Evolutionary conservation across 2,113 vertebrate genomes (phyloP), one percentile per base, ranked within the genome.

Genomic region (Trichechus manatus): DNA sequence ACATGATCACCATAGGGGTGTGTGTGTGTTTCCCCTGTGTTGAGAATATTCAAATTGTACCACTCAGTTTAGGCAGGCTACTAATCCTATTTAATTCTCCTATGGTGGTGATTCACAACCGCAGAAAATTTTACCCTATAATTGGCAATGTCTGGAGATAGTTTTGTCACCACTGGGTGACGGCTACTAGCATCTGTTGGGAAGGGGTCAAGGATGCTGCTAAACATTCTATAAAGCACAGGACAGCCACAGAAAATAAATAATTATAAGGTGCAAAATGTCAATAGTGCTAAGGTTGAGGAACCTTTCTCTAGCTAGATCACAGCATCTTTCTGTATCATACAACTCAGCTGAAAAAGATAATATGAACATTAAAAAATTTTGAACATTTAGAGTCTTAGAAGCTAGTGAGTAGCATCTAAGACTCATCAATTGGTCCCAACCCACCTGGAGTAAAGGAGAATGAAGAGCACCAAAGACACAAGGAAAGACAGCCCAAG

Each of bases 191-290:
- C 3, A 27, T 50, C 15, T 36, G 63, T 11, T n/a, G 10, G 15
- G 29, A 20, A 53, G 63, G 68, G 47, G 13, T 0, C 39, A n/a
- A 70, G 0, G 15, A 42, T 47, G 15, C 36, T 79, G 7, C 5
- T 66, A 66, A 87, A 74, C 5, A 39, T 15, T 27, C 8, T 53
- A 36, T n/a, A 39, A 39, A 39, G 39, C 39, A 39, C 39, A 39
- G 39, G 2, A 39, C 39, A 39, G 3, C 80, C 13, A 4, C 15
- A 27, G 7, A 17, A 53, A 42, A 68, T 7, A 74, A 42, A n/a
- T 9, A 2, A 25, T 56, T 10, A 70, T 39, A 1, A 13, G 4
- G n/a, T 39, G 3, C 20, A 39, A 4, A 3, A 13, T 36, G 9
- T 47, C 4, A 23, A 7, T 4, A 14, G 11, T 56, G 5, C 61